Percentiles rank a stretch among this genome's conserved stretches.
These are phyloP conservation scores for Sylvietta virens DNA, from an alignment of 2,113 vertebrate species.

Conservation along the genomic window DNA sequence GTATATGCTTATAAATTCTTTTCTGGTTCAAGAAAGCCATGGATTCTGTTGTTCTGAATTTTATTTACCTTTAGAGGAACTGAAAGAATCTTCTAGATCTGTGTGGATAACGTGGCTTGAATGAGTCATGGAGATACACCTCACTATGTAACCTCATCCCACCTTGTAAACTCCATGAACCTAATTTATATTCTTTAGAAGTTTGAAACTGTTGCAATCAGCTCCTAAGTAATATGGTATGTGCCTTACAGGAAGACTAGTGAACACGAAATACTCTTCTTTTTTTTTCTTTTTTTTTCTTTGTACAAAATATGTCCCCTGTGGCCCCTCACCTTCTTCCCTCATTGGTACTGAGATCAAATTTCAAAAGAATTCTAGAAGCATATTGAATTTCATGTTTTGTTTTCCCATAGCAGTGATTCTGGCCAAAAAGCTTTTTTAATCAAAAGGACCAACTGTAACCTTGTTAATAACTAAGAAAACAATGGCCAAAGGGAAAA, in stretches of 20 bases:
- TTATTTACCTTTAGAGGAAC: not conserved
- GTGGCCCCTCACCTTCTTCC: constrained; percentile 35
- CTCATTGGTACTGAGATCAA: constrained; percentile 12
- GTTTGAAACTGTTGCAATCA: not conserved
- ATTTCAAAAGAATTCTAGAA: constrained; percentile 75
- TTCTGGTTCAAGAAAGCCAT: not conserved
- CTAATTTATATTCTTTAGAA: not conserved
- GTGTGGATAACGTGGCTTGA: not conserved
- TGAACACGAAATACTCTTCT: not conserved
- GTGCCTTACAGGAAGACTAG: not conserved
- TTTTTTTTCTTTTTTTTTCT: not conserved
- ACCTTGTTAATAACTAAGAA: constrained; percentile 88
- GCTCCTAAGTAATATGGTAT: not conserved
- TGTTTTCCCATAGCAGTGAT: constrained; percentile 52
- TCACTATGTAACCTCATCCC: not conserved
- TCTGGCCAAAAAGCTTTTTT: constrained; percentile 71
- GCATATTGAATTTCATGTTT: constrained; percentile 69
- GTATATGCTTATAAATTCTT: not conserved
- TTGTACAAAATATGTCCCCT: not conserved
- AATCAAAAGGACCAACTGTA: constrained; percentile 77
- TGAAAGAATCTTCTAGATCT: not conserved
- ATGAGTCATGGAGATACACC: not conserved
- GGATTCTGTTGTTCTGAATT: not conserved
- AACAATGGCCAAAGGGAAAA: constrained; percentile 80
- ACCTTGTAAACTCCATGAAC: not conserved